Evolutionary conservation across 2,888 invertebrate genomes (phyloP).

Genomic region (Monoplex corrugatus): DNA sequence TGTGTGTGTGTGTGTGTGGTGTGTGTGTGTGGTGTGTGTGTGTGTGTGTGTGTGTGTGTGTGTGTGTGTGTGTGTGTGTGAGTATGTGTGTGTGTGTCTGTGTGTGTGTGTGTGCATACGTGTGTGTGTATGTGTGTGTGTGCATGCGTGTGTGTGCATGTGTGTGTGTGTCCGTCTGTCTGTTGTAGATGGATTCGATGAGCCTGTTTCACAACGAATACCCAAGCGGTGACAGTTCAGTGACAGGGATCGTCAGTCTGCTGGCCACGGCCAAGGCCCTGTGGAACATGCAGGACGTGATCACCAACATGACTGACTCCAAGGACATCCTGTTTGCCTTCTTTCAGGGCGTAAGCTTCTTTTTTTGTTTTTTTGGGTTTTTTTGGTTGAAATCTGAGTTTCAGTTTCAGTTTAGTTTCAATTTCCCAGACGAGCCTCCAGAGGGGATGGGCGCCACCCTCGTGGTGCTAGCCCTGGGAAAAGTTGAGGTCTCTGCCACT

Average conservation of each 20-base stretch:
- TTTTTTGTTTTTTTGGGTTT: neutral
- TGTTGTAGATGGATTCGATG: conserved; percentile 88
- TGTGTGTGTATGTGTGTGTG: neutral
- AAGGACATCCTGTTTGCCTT: conserved; percentile 77
- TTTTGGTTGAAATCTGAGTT: no score
- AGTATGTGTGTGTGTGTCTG: neutral
- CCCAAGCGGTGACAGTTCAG: conserved; percentile 90
- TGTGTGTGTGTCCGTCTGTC: neutral
- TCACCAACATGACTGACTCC: conserved; percentile 59
- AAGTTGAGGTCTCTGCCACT: no score
- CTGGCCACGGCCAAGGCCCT: conserved; percentile 89
- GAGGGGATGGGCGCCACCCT: no score
- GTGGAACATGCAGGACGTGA: conserved; percentile 84
- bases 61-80: no score
- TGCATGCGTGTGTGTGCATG: neutral
- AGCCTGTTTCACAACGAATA: conserved; percentile 92
- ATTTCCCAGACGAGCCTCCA: no score
- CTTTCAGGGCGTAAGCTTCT: conserved; percentile 85
- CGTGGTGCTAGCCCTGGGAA: no score
- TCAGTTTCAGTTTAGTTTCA: no score
- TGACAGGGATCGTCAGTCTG: conserved; percentile 90
- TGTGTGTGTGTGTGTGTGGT: no score
- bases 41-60: neutral
- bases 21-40: no score
- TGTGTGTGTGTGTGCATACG: neutral